phyloP scores from a whole-genome alignment of 2,113 vertebrate genomes.

The Ptyas mucosa region DNA sequence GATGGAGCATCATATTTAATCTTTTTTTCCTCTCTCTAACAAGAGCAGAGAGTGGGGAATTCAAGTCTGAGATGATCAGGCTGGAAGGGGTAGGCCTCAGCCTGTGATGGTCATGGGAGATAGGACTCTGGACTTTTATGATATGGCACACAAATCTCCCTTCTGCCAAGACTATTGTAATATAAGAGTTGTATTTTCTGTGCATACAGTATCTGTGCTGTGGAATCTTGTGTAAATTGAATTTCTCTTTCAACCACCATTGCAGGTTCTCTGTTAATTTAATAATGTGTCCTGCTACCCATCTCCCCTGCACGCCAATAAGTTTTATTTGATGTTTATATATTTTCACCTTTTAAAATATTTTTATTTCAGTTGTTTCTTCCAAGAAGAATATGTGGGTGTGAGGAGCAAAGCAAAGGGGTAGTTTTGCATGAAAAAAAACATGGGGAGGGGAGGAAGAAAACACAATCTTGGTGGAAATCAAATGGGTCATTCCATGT shows the following conservation, averaged over 20 bases:
- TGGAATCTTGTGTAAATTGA: constrained; percentile 36
- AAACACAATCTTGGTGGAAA: constrained; percentile 8
- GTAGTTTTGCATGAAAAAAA: constrained; percentile 17
- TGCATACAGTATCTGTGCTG: constrained; percentile 31
- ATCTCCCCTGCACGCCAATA: constrained; percentile 18
- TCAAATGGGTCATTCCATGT: not conserved
- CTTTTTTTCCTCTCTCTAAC: not conserved
- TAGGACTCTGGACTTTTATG: constrained; percentile 19
- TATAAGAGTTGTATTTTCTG: constrained; percentile 28
- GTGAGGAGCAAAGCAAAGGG: constrained; percentile 28
- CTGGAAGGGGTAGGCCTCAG: not conserved
- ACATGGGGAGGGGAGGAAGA: not conserved
- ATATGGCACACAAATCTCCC: constrained; percentile 27
- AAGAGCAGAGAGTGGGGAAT: not conserved
- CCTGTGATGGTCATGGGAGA: not conserved
- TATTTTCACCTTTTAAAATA: constrained; percentile 7
- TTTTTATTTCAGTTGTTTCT: not conserved
- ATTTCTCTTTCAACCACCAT: constrained; percentile 27
- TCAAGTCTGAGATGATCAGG: not conserved
- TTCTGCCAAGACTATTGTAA: constrained; percentile 4
- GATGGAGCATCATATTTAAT: not conserved
- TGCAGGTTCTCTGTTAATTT: constrained; percentile 35
- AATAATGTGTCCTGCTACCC: constrained; percentile 18
- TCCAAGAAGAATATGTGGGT: constrained; percentile 9
- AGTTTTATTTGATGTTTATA: constrained; percentile 33